These are phyloP conservation scores for Euschistus heros DNA, from an alignment of 1,140 invertebrate species.

Conservation along the genomic window DNA sequence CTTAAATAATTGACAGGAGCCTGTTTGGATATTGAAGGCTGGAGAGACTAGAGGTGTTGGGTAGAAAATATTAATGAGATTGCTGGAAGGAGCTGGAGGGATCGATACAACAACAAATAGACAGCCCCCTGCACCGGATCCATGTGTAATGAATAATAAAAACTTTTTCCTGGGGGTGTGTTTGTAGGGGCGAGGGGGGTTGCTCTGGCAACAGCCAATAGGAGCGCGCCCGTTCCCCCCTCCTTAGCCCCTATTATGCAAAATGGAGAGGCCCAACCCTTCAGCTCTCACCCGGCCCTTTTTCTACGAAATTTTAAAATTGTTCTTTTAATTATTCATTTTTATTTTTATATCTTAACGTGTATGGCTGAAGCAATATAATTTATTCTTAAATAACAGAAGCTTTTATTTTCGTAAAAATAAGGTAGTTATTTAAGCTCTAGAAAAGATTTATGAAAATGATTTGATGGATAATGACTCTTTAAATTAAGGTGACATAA, in stretches of 20 bases:
- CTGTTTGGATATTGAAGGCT: too few species aligned
- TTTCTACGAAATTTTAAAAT: neutral
- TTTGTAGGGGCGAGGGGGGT: constrained; percentile 11
- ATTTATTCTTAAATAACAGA: too few species aligned
- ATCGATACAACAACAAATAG: neutral
- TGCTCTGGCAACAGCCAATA: constrained; percentile 18
- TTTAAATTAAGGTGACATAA: too few species aligned
- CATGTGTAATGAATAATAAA: constrained; percentile 19
- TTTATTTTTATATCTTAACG: too few species aligned
- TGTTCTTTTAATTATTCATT: too few species aligned
- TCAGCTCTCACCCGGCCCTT: neutral
- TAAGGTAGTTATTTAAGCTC: too few species aligned
- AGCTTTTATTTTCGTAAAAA: too few species aligned
- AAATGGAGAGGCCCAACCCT: constrained; percentile 14
- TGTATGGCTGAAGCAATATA: too few species aligned
- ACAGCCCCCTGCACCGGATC: neutral
- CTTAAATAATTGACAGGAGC: too few species aligned
- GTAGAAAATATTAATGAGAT: neutral
- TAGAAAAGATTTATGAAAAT: too few species aligned
- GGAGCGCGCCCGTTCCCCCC: neutral
- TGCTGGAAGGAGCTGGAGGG: neutral
- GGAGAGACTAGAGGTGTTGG: too few species aligned
- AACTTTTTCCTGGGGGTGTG: neutral
- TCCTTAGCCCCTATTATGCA: constrained; percentile 18
- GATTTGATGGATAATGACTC: too few species aligned